phyloP scores from a whole-genome alignment of 2,797 vertebrate species.

The Tokudaia tokunoshimensis region DNA sequence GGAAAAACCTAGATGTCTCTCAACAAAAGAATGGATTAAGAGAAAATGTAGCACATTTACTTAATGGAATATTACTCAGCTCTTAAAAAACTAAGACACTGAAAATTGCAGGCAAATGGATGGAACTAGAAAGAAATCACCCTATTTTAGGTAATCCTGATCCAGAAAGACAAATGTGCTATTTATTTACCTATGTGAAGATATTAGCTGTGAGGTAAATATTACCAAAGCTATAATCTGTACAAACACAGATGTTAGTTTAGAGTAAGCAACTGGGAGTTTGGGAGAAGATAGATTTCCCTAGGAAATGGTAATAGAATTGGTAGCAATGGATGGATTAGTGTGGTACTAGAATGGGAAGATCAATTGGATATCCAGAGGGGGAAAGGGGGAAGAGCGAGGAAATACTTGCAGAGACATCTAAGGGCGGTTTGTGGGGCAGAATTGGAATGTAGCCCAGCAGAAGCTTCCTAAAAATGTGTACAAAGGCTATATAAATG shows the following conservation, averaged over 20 bases:
- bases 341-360: background rate
- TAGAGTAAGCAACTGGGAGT: background rate
- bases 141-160: background rate
- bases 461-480: background rate
- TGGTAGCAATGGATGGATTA: background rate
- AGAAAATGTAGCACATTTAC: background rate
- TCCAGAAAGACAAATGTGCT: background rate
- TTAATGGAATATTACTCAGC: background rate
- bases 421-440: background rate
- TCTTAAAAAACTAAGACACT: background rate
- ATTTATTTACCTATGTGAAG: background rate
- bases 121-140: background rate
- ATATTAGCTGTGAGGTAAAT: background rate
- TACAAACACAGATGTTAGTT: background rate
- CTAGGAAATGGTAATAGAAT: background rate
- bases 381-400: background rate
- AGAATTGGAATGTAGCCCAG: background rate
- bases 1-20: background rate
- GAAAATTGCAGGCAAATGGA: background rate
- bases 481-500: background rate
- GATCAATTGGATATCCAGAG: rapidly evolving
- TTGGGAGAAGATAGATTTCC: background rate
- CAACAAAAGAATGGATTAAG: background rate
- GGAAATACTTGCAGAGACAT: background rate
- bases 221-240: background rate